Evolutionary conservation across 1,140 invertebrate genomes (phyloP).

Genomic region (Paramacrobiotus metropolitanus): DNA sequence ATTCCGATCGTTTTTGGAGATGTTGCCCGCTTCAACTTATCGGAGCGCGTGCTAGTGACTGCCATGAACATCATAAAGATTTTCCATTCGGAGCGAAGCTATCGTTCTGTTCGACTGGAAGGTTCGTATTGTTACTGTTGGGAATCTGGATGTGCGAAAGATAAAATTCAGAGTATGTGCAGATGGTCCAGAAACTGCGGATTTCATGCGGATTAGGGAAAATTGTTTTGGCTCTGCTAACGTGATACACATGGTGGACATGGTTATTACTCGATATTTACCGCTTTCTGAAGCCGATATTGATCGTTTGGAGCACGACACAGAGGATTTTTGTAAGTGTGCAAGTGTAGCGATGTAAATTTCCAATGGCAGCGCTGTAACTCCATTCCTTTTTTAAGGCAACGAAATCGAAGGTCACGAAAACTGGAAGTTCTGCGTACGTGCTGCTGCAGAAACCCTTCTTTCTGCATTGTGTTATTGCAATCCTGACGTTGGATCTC

Average conservation of each 20-base stretch:
- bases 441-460: neutral
- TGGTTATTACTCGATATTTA: neutral
- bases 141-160: no score
- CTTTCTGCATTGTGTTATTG: neutral
- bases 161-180: no score
- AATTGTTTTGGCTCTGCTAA: neutral
- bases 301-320: neutral
- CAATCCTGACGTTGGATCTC: neutral
- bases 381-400: neutral
- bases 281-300: neutral
- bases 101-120: neutral
- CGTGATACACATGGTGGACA: neutral
- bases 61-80: conserved; percentile 1
- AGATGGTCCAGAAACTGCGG: no score
- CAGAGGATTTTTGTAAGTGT: neutral
- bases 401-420: neutral
- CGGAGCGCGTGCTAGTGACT: neutral
- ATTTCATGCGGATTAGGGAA: neutral
- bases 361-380: neutral
- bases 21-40: neutral
- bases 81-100: neutral
- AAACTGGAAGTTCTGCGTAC: neutral
- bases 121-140: neutral
- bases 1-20: neutral
- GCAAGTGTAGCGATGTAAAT: neutral